Evolutionary conservation across 2,113 vertebrate genomes (phyloP), one percentile per base, ranked within the genome.

Genomic region (Corythoichthys intestinalis): DNA sequence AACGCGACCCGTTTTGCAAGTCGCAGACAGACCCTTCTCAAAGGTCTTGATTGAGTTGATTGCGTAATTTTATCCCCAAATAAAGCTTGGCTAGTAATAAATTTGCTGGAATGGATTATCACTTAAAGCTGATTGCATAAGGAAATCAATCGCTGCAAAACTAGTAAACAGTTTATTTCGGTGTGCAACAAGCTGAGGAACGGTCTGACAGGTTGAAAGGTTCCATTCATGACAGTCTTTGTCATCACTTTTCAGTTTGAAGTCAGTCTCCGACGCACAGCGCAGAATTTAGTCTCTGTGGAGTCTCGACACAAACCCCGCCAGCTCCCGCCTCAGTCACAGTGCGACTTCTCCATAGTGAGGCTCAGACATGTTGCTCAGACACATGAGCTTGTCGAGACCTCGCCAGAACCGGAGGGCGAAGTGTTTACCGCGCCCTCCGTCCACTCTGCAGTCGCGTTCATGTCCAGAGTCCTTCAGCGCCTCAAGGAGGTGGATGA

Each of bases 401-500:
- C 71, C 44, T 20, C 54, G 47, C 69, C 59, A 65, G 65, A 70
- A 64, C 44, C 78, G 12, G 81, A 63, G 61, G 47, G 44, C 6
- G 1, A 46, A 14, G 11, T 6, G 20, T 34, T 90, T 57, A 75
- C 85, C 72, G 73, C 92, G 60, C 66, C 91, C 6, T 89, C 94
- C 71, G 71, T 89, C 86, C 93, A 87, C 77, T 93, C 94, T 49
- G 92, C 94, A 71, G 90, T 94, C 4, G 85, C 92, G 85, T 93
- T 93, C 67, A 93, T 98, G 75, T 91, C 92, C 17, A 94, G 95
- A 85, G 91, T 97, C 79, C 92, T 96, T 72, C 92, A 94, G 77
- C 95, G 95, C 78, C 94, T 98, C 82, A 95, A 95, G 87, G 92
- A 93, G 79, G 94, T 98, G 87, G 96, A 98, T 34, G 94, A 98